Evolutionary conservation across 2,888 invertebrate species (phyloP).

Genomic region (Anthrax anthrax): DNA sequence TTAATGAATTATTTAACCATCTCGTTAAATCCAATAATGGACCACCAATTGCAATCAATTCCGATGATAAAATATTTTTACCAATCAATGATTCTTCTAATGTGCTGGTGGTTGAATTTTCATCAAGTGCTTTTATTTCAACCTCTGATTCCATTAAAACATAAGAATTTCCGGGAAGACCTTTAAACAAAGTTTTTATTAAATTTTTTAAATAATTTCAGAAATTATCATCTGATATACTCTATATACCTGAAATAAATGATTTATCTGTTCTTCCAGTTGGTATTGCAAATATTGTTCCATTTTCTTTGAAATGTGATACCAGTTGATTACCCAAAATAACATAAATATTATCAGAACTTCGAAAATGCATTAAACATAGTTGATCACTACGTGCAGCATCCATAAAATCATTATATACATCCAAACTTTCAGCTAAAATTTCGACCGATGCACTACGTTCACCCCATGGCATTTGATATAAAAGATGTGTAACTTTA

Average conservation of each 20-base stretch:
- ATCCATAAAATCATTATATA: constrained; percentile 32
- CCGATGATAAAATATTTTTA: constrained; percentile 26
- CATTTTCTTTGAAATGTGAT: constrained; percentile 27
- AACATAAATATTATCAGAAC: constrained; percentile 28
- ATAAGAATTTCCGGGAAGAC: constrained; percentile 28
- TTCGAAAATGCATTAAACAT: constrained; percentile 32
- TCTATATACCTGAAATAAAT: constrained; percentile 22
- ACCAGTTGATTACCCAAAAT: constrained; percentile 28
- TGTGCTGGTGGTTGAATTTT: constrained; percentile 21
- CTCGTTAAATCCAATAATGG: constrained; percentile 26
- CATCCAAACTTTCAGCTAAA: constrained; percentile 24
- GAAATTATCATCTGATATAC: neutral
- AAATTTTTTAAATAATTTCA: constrained; percentile 3
- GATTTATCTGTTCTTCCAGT: constrained; percentile 23
- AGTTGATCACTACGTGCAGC: constrained; percentile 28
- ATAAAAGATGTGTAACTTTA: constrained; percentile 28
- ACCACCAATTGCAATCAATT: constrained; percentile 24
- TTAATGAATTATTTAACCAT: constrained; percentile 28
- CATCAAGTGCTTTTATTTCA: constrained; percentile 22
- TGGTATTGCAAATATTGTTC: constrained; percentile 30
- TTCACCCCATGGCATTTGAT: constrained; percentile 33
- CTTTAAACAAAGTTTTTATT: too few relatives aligned
- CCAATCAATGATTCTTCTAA: constrained; percentile 25
- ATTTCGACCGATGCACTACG: constrained; percentile 33
- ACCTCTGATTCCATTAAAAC: constrained; percentile 30